Conservation (phyloP, 2,888 invertebrate species). For the Leptarthrus brevirostris region DNA sequence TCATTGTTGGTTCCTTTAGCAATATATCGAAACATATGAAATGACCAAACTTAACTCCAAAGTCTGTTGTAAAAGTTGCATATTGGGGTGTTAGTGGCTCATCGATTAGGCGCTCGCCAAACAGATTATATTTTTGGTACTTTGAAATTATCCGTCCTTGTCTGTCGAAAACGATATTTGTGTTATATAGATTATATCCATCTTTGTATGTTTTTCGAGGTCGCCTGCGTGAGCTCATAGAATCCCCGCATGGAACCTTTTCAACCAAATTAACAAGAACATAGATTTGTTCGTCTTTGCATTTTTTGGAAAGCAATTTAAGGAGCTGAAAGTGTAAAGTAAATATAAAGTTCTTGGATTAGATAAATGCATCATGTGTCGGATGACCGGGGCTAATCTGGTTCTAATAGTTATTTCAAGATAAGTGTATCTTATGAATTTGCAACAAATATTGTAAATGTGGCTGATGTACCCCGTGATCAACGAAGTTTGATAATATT, state of each 20-base stretch:
- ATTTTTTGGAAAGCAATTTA: slow-evolving; percentile 48
- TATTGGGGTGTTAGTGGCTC: slow-evolving; percentile 70
- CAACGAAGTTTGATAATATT: no score
- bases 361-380: no score
- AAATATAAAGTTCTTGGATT: no score
- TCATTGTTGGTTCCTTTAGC: slow-evolving; percentile 75
- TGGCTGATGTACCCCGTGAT: no score
- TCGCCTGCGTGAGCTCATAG: not conserved
- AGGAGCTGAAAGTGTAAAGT: slow-evolving; percentile 52
- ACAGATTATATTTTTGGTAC: slow-evolving; percentile 69
- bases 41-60: slow-evolving; percentile 83
- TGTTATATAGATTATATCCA: slow-evolving; percentile 73
- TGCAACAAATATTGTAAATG: no score
- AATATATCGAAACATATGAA: slow-evolving; percentile 87
- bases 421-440: no score
- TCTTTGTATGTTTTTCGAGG: slow-evolving; percentile 33
- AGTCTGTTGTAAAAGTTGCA: slow-evolving; percentile 78
- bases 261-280: slow-evolving; percentile 79
- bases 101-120: slow-evolving; percentile 68
- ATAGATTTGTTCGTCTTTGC: slow-evolving; percentile 69
- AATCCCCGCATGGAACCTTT: slow-evolving; percentile 68
- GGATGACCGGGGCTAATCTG: no score
- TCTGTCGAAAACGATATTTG: slow-evolving; percentile 82
- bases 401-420: no score
- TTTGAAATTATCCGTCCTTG: slow-evolving; percentile 76